Conservation (phyloP, 2,797 vertebrate genomes). For the Iguana delicatissima region DNA sequence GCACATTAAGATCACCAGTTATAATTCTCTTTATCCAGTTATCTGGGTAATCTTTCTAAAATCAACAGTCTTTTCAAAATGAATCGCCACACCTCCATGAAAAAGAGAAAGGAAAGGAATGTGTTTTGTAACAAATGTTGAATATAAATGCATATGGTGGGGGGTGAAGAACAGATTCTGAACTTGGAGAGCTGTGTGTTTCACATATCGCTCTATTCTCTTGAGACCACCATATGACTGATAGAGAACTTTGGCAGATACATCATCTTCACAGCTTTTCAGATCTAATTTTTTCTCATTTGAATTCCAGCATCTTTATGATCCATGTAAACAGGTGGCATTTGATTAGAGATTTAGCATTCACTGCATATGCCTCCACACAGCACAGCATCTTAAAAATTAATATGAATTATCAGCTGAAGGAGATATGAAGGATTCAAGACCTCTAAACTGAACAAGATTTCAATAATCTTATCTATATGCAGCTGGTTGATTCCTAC, state of each 20-base stretch:
- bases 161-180: background rate
- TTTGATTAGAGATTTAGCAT: slow-evolving; percentile 22
- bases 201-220: background rate
- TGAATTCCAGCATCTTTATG: background rate
- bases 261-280: background rate
- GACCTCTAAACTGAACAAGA: background rate
- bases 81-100: background rate
- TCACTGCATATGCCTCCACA: background rate
- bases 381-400: background rate
- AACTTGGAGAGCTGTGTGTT: background rate
- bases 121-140: background rate
- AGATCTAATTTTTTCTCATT: background rate
- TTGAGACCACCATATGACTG: background rate
- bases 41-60: background rate
- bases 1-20: background rate
- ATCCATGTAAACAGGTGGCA: slow-evolving; percentile 4
- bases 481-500: background rate
- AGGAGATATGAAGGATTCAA: background rate
- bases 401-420: background rate
- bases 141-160: background rate
- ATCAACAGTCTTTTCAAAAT: background rate
- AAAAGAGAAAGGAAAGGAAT: background rate
- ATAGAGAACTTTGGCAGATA: background rate
- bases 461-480: background rate
- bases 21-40: background rate